These are phyloP conservation scores for Schizotus pectinicornis DNA, from an alignment of 2,888 invertebrate species.

Conservation along the genomic window DNA sequence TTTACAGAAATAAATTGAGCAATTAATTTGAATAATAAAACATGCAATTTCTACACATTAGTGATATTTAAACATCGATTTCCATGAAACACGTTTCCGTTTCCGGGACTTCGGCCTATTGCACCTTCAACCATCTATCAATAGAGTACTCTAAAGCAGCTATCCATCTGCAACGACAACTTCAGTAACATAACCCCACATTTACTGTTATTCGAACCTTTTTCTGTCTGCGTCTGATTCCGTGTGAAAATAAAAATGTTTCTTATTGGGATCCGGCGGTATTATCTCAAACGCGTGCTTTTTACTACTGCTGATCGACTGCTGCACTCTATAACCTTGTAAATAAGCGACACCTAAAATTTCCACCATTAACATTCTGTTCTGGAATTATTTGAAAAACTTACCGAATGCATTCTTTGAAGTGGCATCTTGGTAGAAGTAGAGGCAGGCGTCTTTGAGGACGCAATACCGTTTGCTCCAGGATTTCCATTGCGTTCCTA, in stretches of 20 bases:
- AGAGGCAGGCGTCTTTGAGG: conserved; percentile 92
- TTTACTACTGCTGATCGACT: conserved; percentile 81
- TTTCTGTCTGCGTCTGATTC: conserved; percentile 95
- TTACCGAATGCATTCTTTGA: conserved; percentile 88
- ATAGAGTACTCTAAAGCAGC: conserved; percentile 94
- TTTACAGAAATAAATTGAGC: conserved; percentile 25
- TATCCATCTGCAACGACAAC: conserved; percentile 77
- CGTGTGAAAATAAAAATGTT: conserved; percentile 90
- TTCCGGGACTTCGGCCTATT: conserved; percentile 51
- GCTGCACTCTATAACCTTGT: conserved; percentile 92
- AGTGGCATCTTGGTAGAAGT: conserved; percentile 89
- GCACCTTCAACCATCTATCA: conserved; percentile 89
- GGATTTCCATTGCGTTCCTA: conserved; percentile 84
- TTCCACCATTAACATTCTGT: neutral
- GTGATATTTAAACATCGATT: conserved; percentile 22
- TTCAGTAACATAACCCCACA: neutral
- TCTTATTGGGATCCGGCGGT: conserved; percentile 85
- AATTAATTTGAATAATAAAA: conserved; percentile 19
- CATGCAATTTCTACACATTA: conserved; percentile 23
- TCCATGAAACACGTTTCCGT: neutral
- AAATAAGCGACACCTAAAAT: conserved; percentile 85
- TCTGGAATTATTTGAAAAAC: conserved; percentile 22
- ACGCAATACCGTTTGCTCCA: conserved; percentile 95
- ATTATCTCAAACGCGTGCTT: conserved; percentile 91
- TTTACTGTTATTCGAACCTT: conserved; percentile 65